Conservation (phyloP, 2,113 vertebrate genomes). For the Paradoxurus hermaphroditus region DNA sequence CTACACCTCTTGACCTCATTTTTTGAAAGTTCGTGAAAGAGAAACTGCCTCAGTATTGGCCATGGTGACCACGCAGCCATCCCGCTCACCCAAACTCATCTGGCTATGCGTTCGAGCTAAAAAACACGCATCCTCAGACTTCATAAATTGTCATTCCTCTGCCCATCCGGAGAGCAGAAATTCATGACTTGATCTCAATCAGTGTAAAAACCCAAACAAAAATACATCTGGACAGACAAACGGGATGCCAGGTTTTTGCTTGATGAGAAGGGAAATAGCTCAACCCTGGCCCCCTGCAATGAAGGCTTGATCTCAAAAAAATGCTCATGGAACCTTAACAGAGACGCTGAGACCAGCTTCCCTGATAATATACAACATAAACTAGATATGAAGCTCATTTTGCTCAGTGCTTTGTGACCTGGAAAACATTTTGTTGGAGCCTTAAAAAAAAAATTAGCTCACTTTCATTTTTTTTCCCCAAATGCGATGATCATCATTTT, state of each 20-base stretch:
- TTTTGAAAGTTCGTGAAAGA: slow-evolving; percentile 29
- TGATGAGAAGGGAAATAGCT: slow-evolving; percentile 69
- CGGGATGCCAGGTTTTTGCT: slow-evolving; percentile 65
- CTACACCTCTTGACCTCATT: not conserved
- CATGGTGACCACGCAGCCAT: not conserved
- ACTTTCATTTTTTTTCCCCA: not conserved
- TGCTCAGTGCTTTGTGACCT: slow-evolving; percentile 73
- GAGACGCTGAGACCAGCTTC: slow-evolving; percentile 57
- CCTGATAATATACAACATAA: slow-evolving; percentile 75
- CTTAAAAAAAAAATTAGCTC: slow-evolving; percentile 57
- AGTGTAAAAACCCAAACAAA: slow-evolving; percentile 75
- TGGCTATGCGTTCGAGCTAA: slow-evolving; percentile 64
- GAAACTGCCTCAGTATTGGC: not conserved
- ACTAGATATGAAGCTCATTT: slow-evolving; percentile 68
- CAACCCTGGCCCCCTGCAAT: slow-evolving; percentile 72
- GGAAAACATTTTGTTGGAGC: slow-evolving; percentile 73
- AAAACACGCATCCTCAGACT: slow-evolving; percentile 47
- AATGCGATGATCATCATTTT: slow-evolving; percentile 36
- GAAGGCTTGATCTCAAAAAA: slow-evolving; percentile 70
- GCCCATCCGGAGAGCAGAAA: slow-evolving; percentile 47
- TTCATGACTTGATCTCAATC: slow-evolving; percentile 62
- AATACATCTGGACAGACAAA: slow-evolving; percentile 62
- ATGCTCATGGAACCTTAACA: slow-evolving; percentile 74
- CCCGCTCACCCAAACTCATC: slow-evolving; percentile 42
- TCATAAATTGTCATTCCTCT: slow-evolving; percentile 37